These are phyloP conservation scores for Orthosia gothica DNA, from an alignment of 2,888 invertebrate species.

Conservation along the genomic window DNA sequence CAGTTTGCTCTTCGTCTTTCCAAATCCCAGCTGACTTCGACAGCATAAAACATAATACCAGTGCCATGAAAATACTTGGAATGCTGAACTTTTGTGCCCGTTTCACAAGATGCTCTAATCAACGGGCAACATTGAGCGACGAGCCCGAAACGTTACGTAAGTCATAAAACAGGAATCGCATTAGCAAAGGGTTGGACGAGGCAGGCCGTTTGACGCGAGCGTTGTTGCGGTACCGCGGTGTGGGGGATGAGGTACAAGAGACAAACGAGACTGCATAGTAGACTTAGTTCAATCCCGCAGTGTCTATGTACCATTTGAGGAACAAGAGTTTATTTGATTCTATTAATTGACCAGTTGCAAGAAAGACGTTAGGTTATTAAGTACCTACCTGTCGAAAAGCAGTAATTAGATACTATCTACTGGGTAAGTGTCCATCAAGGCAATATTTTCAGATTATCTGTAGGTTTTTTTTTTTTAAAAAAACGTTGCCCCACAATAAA, in stretches of 20 bases:
- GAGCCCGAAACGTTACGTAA: constrained; percentile 76
- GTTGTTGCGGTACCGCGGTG: constrained; percentile 70
- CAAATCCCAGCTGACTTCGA: neutral
- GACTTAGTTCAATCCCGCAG: no score
- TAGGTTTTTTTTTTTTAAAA: no score
- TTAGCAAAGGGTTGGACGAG: constrained; percentile 87
- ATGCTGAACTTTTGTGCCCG: constrained; percentile 50
- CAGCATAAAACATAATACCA: constrained; percentile 19
- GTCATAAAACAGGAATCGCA: constrained; percentile 88
- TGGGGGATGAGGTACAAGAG: constrained; percentile 42
- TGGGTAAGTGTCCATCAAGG: no score
- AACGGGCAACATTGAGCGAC: constrained; percentile 71
- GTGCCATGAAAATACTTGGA: constrained; percentile 36
- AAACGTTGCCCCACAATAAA: no score
- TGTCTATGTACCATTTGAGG: no score
- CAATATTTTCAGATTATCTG: no score
- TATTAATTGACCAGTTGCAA: no score
- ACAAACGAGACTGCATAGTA: no score
- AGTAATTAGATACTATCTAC: no score
- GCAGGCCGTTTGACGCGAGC: constrained; percentile 78
- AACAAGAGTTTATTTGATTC: no score
- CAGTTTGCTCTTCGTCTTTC: neutral
- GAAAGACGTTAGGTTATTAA: no score
- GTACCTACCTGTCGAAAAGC: no score
- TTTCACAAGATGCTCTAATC: constrained; percentile 75